Evolutionary conservation across 2,113 vertebrate genomes (phyloP).

Genomic region (Thermophis baileyi): DNA sequence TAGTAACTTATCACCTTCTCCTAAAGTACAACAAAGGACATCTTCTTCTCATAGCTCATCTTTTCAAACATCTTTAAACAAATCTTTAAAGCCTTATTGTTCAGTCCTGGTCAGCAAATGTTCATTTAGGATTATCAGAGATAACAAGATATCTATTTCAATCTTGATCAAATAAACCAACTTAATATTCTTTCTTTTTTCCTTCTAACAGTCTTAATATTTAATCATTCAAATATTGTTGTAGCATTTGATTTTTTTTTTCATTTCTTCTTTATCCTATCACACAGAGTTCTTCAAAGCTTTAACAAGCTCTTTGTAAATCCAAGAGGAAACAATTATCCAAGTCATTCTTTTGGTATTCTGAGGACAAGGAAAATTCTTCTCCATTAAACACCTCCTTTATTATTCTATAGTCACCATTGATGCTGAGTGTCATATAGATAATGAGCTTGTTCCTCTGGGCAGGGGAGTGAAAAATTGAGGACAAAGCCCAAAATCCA

Average conservation of each 20-base stretch:
- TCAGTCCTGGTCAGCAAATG: neutral
- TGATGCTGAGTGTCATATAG: neutral
- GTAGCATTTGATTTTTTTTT: neutral
- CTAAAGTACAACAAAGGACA: neutral
- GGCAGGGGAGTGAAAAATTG: slow-evolving; percentile 20
- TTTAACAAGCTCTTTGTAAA: neutral
- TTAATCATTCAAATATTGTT: neutral
- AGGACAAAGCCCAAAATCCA: slow-evolving; percentile 8
- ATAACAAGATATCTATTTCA: neutral
- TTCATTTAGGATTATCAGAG: neutral
- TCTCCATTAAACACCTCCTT: slow-evolving; percentile 4
- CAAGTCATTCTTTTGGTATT: neutral
- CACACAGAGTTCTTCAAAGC: neutral
- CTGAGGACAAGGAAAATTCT: neutral
- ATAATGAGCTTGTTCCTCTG: slow-evolving; percentile 25
- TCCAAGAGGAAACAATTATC: neutral
- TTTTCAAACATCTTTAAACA: neutral
- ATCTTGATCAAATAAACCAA: neutral
- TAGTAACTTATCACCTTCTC: neutral
- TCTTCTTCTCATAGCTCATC: neutral
- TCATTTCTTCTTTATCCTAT: neutral
- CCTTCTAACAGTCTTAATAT: neutral
- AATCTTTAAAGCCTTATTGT: neutral
- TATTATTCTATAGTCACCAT: neutral
- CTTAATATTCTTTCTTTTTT: neutral